Base-by-base conservation (phyloP, 2,888 invertebrate genomes). In the Xestoiulus laeticollis region DNA sequence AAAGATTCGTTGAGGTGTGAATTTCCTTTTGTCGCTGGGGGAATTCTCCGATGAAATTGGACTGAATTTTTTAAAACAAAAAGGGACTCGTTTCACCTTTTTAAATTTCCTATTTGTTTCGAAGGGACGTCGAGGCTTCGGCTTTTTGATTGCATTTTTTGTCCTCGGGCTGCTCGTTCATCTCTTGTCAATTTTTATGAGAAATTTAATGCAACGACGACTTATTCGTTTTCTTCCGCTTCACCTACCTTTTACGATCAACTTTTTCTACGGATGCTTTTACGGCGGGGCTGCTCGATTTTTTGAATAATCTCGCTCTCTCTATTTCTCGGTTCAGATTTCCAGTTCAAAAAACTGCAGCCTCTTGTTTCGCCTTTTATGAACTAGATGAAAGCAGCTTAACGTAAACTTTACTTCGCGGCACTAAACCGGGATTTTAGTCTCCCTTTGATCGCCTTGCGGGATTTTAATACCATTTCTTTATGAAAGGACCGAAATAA, bases 121-220 rank as follows among this genome's bases (percentile, higher is more conserved):
- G 22, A 6, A 68, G 10, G 22, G 22, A 19, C n/a, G 68, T 2
- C n/a, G 22, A 22, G 22, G n/a, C 59, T 38, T 38, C 38, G 38
- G 22, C 22, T 68, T 68, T 26, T 68, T 68, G 68, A 68, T 68
- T 68, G n/a, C 68, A 22, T 68, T 68, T 59, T 59, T n/a, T 22
- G 68, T 68, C 68, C 68, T 68, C 68, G 68, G 68, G 68, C 68
- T 68, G 68, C 68, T 68, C 68, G 68, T 68, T 68, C 68, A 22
- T 68, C 68, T 68, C 68, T 68, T 68, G 68, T 68, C 68, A 68
- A 68, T 68, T 68, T 68, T 68, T 68, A 68, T 68, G 68, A 68
- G 68, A 68, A 68, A 68, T 68, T 68, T 68, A 68, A 68, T 68
- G 68, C 68, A 68, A 68, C 68, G 68, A 22, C 68, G 68, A 68